phyloP scores from a whole-genome alignment of 92 coral and sea anemone genomes.

The Umimayanthus kanabou region DNA sequence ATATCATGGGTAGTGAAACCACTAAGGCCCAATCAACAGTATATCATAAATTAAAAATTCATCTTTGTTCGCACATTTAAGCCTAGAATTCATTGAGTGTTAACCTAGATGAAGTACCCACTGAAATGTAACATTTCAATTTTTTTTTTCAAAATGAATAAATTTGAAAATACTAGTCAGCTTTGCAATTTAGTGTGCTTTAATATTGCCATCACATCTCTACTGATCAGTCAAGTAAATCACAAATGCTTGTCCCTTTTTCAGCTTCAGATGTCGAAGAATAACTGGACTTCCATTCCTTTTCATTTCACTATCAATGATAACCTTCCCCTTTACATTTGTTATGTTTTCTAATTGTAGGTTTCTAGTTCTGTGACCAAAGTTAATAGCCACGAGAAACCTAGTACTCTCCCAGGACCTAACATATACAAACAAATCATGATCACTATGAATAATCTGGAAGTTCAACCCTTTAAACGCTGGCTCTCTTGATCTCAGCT shows the following conservation, averaged over 20 bases:
- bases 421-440: constrained; percentile 65
- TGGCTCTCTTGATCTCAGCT: constrained; percentile 48
- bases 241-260: constrained; percentile 76
- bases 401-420: constrained; percentile 44
- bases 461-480: constrained; percentile 66
- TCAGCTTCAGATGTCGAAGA: constrained; percentile 44
- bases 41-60: no score
- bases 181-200: no score
- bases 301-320: constrained; percentile 75
- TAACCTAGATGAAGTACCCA: no score
- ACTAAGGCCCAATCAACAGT: no score
- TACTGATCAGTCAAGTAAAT: constrained; percentile 34
- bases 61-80: no score
- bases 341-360: constrained; percentile 48
- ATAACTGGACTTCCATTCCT: constrained; percentile 39
- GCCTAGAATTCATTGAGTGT: no score
- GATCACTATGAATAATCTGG: constrained; percentile 62
- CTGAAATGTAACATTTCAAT: no score
- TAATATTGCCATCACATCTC: neutral
- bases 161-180: no score
- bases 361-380: constrained; percentile 58
- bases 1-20: no score
- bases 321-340: constrained; percentile 56
- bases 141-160: no score
- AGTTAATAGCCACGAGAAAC: constrained; percentile 74